A percentile compares a stretch with the other conserved stretches of the same genome.
Evolutionary conservation across 2,888 invertebrate genomes (phyloP).

Genomic region (Zootermopsis nevadensis): DNA sequence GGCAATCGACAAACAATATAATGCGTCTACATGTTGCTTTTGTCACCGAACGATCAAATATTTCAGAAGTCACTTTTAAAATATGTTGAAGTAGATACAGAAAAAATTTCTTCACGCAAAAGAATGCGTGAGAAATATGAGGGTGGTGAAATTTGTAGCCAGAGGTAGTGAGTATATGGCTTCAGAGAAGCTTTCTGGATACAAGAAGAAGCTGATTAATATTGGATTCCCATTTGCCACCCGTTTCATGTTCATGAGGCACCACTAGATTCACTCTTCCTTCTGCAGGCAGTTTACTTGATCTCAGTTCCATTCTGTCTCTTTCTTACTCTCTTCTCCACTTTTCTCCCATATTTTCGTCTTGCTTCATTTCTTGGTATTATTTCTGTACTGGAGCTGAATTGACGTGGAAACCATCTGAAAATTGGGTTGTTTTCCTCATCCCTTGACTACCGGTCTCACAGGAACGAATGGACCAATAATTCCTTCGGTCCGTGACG

Average conservation of each 20-base stretch:
- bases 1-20: too few relatives aligned
- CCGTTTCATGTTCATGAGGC: background rate
- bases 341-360: background rate
- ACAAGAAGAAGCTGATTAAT: conserved; percentile 9
- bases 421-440: conserved; percentile 28
- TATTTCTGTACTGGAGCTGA: background rate
- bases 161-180: background rate
- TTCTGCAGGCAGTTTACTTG: conserved; percentile 6
- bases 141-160: background rate
- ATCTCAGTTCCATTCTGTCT: background rate
- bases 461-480: conserved; percentile 41
- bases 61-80: too few relatives aligned
- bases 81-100: too few relatives aligned
- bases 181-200: background rate
- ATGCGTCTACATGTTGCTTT: too few relatives aligned
- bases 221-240: conserved; percentile 13
- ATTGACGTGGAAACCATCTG: background rate
- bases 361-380: background rate
- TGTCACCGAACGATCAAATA: too few relatives aligned
- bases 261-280: background rate
- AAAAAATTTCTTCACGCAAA: too few relatives aligned
- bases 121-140: background rate
- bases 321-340: background rate
- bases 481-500: conserved; percentile 41
- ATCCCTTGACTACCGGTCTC: background rate